These are phyloP conservation scores for Drosophila rhopaloa DNA, from an alignment of 1,140 invertebrate species.

Conservation along the genomic window DNA sequence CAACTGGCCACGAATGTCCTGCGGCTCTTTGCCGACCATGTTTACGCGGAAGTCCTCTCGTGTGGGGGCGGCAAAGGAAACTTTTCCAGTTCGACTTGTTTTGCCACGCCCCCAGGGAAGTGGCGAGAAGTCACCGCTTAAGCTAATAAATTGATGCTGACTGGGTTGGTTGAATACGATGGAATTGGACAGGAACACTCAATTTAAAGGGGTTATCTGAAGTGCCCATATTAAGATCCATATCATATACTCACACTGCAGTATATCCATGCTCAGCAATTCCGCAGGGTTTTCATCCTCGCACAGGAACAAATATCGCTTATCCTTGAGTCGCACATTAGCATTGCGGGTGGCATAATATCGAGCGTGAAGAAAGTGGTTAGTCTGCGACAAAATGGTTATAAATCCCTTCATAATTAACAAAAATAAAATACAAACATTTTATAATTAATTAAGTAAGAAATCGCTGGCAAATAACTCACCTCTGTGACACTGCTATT, in stretches of 20 bases:
- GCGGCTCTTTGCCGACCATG: slow-evolving; percentile 43
- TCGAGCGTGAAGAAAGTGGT: slow-evolving; percentile 65
- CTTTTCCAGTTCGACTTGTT: slow-evolving; percentile 60
- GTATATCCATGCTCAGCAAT: slow-evolving; percentile 57
- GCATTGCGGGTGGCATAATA: slow-evolving; percentile 78
- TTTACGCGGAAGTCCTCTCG: slow-evolving; percentile 40
- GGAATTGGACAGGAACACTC: slow-evolving; percentile 9
- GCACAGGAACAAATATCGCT: slow-evolving; percentile 75
- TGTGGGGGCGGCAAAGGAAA: slow-evolving; percentile 20
- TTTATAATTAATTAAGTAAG: no score
- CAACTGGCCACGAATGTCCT: slow-evolving; percentile 56
- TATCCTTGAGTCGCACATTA: slow-evolving; percentile 75
- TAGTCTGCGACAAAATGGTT: slow-evolving; percentile 61
- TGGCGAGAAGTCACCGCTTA: slow-evolving; percentile 46
- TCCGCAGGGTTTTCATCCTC: slow-evolving; percentile 66
- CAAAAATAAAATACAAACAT: no score
- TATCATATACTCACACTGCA: slow-evolving; percentile 71
- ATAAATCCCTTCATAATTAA: slow-evolving; percentile 62
- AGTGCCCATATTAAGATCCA: slow-evolving; percentile 12
- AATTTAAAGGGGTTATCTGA: slow-evolving; percentile 30
- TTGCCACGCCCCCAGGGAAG: slow-evolving; percentile 41
- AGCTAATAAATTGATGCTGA: slow-evolving; percentile 50
- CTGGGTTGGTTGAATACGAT: neutral
- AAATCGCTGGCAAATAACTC: neutral
- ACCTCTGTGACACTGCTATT: slow-evolving; percentile 61